Conservation (phyloP, 2,113 vertebrate species). For the Petromus typicus region DNA sequence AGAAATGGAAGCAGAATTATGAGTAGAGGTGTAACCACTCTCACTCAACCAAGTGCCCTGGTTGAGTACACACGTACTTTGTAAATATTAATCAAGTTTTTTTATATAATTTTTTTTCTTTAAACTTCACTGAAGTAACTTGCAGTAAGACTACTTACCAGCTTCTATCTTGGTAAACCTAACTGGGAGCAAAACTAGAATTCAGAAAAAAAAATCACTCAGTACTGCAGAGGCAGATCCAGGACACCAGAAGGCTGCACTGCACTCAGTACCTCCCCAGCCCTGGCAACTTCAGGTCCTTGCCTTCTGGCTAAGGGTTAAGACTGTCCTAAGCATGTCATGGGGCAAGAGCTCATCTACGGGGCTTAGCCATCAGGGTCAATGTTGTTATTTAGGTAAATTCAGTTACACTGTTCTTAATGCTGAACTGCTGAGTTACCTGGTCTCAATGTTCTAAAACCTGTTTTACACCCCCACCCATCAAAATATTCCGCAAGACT, state of each 20-base stretch:
- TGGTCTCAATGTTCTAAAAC: neutral
- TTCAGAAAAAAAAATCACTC: conserved; percentile 23
- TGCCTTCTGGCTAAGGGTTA: neutral
- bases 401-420: neutral
- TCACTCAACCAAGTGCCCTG: neutral
- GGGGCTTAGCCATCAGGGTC: neutral
- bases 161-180: conserved; percentile 49
- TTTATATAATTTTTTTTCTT: neutral
- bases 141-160: conserved; percentile 71
- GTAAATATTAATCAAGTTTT: conserved; percentile 28
- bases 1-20: conserved; percentile 41
- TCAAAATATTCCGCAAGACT: conserved; percentile 37
- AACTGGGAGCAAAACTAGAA: conserved; percentile 57
- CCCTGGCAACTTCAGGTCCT: neutral
- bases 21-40: conserved; percentile 20
- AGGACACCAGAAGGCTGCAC: neutral
- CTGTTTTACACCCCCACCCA: neutral
- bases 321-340: neutral
- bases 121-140: conserved; percentile 31
- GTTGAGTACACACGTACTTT: neutral
- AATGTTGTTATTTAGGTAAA: neutral
- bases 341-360: neutral
- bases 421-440: conserved; percentile 17
- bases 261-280: neutral
- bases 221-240: neutral